Evolutionary conservation across 2,113 vertebrate species (phyloP).

Genomic region (Condylura cristata): DNA sequence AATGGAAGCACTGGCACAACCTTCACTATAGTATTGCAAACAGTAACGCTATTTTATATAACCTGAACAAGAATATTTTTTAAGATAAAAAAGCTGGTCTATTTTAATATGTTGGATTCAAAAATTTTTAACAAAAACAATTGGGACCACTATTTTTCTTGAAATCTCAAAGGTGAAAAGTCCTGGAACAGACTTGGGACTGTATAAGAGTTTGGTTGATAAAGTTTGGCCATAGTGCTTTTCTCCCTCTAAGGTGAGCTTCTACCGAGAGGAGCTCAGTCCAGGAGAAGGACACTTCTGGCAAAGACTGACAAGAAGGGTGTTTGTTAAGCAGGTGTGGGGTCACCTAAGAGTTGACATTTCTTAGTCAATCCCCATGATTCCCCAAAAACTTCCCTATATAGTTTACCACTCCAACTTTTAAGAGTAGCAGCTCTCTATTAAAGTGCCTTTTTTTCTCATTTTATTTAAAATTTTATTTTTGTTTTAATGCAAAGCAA

Average conservation of each 20-base stretch:
- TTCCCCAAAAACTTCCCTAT: slow-evolving; percentile 76
- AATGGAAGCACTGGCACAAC: slow-evolving; percentile 91
- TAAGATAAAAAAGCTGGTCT: slow-evolving; percentile 75
- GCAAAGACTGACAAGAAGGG: slow-evolving; percentile 73
- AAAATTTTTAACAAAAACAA: slow-evolving; percentile 78
- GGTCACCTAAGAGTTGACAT: slow-evolving; percentile 80
- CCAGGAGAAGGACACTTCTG: slow-evolving; percentile 58
- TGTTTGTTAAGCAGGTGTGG: slow-evolving; percentile 73
- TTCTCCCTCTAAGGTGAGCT: slow-evolving; percentile 15
- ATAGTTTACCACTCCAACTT: slow-evolving; percentile 75
- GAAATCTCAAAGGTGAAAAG: slow-evolving; percentile 80
- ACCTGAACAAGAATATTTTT: slow-evolving; percentile 73
- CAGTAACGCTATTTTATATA: slow-evolving; percentile 86
- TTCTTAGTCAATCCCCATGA: slow-evolving; percentile 73
- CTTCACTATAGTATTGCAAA: slow-evolving; percentile 92
- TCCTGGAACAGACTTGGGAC: slow-evolving; percentile 73
- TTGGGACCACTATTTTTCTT: slow-evolving; percentile 69
- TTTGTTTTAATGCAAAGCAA: slow-evolving; percentile 76
- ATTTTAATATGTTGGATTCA: slow-evolving; percentile 76
- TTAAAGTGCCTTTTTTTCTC: slow-evolving; percentile 41
- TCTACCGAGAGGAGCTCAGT: slow-evolving; percentile 32
- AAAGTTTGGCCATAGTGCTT: slow-evolving; percentile 57
- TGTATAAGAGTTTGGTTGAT: slow-evolving; percentile 65
- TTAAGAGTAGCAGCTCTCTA: slow-evolving; percentile 61
- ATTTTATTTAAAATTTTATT: slow-evolving; percentile 57